phyloP scores from a whole-genome alignment of 2,888 invertebrate species.

The Agrotis puta region DNA sequence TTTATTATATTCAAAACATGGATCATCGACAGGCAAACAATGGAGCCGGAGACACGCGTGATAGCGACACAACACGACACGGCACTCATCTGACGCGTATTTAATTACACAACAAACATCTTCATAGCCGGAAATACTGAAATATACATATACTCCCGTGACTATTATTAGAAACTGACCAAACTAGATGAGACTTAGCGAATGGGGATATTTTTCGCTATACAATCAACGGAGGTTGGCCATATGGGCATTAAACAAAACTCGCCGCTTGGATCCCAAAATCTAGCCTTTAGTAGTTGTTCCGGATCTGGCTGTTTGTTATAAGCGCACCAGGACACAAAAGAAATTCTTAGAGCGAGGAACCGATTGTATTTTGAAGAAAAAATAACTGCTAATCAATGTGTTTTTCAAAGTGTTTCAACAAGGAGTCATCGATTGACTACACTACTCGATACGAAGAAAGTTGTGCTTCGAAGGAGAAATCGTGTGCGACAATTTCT shows the following conservation, averaged over 20 bases:
- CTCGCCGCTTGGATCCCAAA: neutral
- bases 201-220: neutral
- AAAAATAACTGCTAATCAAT: neutral
- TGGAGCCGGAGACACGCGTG: constrained; percentile 53
- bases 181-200: constrained; percentile 20
- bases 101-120: constrained; percentile 38
- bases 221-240: neutral
- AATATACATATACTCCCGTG: constrained; percentile 26
- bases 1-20: constrained; percentile 64
- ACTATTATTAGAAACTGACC: constrained; percentile 41
- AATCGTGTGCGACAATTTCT: constrained; percentile 28
- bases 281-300: too few species aligned
- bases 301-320: too few species aligned
- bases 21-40: constrained; percentile 74
- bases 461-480: constrained; percentile 14
- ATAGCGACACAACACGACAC: constrained; percentile 24
- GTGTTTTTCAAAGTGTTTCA: constrained; percentile 18
- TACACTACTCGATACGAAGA: constrained; percentile 17
- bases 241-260: neutral
- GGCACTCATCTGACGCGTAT: constrained; percentile 40
- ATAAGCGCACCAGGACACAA: too few species aligned
- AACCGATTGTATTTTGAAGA: too few species aligned
- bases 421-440: neutral
- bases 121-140: constrained; percentile 47
- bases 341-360: too few species aligned